Conservation (phyloP, 2,888 invertebrate genomes). For the Panorpa germanica region DNA sequence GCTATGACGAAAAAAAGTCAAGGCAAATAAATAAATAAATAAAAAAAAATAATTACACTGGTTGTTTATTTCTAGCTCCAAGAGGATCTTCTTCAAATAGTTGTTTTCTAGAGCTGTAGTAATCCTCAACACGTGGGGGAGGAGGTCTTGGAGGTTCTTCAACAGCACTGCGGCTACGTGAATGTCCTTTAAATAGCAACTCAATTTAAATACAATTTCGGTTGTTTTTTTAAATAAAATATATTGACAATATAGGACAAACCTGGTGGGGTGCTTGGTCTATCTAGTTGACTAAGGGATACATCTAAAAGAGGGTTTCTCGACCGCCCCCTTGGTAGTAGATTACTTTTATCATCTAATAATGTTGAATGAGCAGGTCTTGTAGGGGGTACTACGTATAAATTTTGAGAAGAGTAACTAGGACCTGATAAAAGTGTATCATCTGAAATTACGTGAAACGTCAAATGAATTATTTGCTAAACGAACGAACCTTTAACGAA, state of each 20-base stretch:
- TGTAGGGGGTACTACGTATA: conserved; percentile 83
- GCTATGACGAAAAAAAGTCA: no score
- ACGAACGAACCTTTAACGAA: no score
- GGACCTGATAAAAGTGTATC: conserved; percentile 18
- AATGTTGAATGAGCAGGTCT: conserved; percentile 26
- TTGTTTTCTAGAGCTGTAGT: conserved; percentile 61
- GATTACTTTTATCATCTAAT: conserved; percentile 46
- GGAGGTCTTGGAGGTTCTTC: conserved; percentile 68
- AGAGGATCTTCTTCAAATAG: conserved; percentile 68
- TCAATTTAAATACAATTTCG: conserved; percentile 38
- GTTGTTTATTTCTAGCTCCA: conserved; percentile 55
- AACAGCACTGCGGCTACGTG: conserved; percentile 20
- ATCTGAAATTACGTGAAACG: conserved; percentile 17
- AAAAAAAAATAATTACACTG: conserved; percentile 37
- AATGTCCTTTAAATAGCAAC: conserved; percentile 27
- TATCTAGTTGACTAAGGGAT: conserved; percentile 37
- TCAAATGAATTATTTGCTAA: no score
- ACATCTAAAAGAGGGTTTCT: conserved; percentile 46
- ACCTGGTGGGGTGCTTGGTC: conserved; percentile 33
- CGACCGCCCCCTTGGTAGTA: conserved; percentile 44
- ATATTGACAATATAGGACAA: no score
- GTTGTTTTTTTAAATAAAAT: no score
- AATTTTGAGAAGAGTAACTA: conserved; percentile 68
- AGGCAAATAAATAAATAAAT: no score
- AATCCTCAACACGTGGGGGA: conserved; percentile 73